Percentiles rank a stretch among this genome's conserved stretches.
Evolutionary conservation across 92 coral and sea anemone species (phyloP).

Genomic region (Palythoa caribaeorum): DNA sequence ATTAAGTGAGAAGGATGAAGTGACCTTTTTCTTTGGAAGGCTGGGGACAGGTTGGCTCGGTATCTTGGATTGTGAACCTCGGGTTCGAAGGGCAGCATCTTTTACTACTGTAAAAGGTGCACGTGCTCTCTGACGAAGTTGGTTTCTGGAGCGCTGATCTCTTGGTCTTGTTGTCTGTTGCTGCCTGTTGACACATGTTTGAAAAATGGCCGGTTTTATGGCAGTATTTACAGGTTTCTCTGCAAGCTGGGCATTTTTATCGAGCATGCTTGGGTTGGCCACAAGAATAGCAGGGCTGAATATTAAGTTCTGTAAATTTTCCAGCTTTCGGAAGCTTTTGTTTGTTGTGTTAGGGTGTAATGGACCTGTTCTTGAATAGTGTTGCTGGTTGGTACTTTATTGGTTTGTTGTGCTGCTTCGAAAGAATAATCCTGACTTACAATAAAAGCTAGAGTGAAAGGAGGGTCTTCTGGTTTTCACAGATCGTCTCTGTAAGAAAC

Average conservation of each 20-base stretch:
- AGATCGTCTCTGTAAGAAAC: slow-evolving; percentile 2
- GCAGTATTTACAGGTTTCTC: slow-evolving; percentile 54
- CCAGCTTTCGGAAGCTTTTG: no score
- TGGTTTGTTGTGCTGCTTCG: no score
- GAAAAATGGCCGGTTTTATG: slow-evolving; percentile 59
- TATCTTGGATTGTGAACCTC: background rate
- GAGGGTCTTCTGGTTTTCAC: no score
- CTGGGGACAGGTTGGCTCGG: background rate
- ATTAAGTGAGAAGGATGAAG: slow-evolving; percentile 48
- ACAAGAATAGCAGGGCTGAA: background rate
- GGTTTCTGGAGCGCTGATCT: background rate
- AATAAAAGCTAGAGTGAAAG: no score
- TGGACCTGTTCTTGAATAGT: no score
- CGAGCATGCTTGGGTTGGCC: background rate
- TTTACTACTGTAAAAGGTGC: background rate
- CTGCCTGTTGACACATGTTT: slow-evolving; percentile 54
- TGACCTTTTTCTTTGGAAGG: slow-evolving; percentile 48
- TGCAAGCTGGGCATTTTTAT: slow-evolving; percentile 46
- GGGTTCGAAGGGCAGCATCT: background rate
- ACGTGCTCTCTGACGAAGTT: background rate
- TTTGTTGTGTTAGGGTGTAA: no score
- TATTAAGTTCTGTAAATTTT: no score
- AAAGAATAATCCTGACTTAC: background rate
- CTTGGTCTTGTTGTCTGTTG: slow-evolving; percentile 24
- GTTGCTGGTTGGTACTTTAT: no score